Base-by-base conservation (phyloP, 2,797 vertebrate species). In the Leuciscus waleckii region DNA sequence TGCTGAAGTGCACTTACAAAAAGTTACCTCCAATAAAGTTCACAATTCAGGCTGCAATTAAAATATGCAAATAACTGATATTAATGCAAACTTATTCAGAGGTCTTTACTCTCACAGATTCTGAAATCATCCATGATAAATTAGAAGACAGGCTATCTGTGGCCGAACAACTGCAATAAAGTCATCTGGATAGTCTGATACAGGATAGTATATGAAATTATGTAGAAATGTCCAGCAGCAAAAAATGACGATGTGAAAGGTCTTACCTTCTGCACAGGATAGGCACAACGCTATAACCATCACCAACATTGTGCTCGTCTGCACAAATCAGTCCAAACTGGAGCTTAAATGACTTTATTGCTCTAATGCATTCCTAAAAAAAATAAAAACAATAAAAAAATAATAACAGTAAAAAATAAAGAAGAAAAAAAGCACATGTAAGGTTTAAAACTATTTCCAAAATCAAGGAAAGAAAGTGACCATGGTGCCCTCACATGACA, bases 261-360 rank as follows among this genome's bases (percentile, higher is more conserved):
- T 63, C 74, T 89, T 88, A 90, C 89, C 89, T 89, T 87, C 21
- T 17, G 58, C 11, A 80, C 67, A 21, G 39, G 46, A 49, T 13
- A 90, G 37, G 73, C 46, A 85, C 37, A 86, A 35, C 13, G 79
- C 76, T 19, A 85, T 4, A 23, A 63, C 1, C 43, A 85, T 51
- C 70, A 81, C 81, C 46, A 86, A 41, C 86, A 90, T 79, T 58
- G 7, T 85, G 71, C 39, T 74, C 39, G 79, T 86, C 16, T 49
- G 75, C 68, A 74, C 75, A 79, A 70, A 68, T 23, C 54, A 78
- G n/a, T 70, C 73, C 32, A 39, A 79, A 35, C 39, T 61, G 29
- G 7, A 84, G 65, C 5, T 56, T 74, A 51, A 63, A 43, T 21
- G 1, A 63, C 11, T 49, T 70, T 73, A 71, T 65, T 37, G 32